Evolutionary conservation across 2,888 invertebrate species (phyloP).

Genomic region (Plagiodera versicolora): DNA sequence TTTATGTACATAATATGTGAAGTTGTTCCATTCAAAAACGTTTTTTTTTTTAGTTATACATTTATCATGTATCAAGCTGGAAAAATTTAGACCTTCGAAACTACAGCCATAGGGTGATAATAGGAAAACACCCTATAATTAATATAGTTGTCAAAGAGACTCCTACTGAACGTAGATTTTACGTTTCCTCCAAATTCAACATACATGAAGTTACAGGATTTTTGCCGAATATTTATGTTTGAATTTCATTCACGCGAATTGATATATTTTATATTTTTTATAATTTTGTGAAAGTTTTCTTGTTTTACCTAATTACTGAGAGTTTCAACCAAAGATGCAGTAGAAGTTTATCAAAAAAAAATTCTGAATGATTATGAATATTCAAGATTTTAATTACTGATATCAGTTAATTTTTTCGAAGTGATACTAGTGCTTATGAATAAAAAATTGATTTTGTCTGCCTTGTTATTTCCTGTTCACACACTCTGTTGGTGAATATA

Average conservation of each 20-base stretch:
- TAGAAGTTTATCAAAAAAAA: too few relatives aligned
- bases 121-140: constrained; percentile 51
- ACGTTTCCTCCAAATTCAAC: constrained; percentile 49
- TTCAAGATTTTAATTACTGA: neutral
- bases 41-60: constrained; percentile 46
- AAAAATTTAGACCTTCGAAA: constrained; percentile 49
- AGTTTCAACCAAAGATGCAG: neutral
- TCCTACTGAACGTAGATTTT: constrained; percentile 46
- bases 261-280: constrained; percentile 12
- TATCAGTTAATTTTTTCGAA: neutral
- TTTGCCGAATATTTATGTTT: constrained; percentile 33
- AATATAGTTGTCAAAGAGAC: constrained; percentile 49
- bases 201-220: constrained; percentile 48
- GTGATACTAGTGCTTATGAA: neutral
- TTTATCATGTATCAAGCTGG: constrained; percentile 51
- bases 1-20: neutral
- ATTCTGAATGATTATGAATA: neutral
- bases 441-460: neutral
- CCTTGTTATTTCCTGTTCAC: too few relatives aligned
- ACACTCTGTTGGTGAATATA: too few relatives aligned
- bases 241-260: neutral
- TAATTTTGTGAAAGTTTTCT: too few relatives aligned
- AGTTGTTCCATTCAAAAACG: neutral
- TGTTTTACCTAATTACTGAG: too few relatives aligned
- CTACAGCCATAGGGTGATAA: constrained; percentile 46